phyloP scores from a whole-genome alignment of 2,888 invertebrate species.

The Thereva unica region DNA sequence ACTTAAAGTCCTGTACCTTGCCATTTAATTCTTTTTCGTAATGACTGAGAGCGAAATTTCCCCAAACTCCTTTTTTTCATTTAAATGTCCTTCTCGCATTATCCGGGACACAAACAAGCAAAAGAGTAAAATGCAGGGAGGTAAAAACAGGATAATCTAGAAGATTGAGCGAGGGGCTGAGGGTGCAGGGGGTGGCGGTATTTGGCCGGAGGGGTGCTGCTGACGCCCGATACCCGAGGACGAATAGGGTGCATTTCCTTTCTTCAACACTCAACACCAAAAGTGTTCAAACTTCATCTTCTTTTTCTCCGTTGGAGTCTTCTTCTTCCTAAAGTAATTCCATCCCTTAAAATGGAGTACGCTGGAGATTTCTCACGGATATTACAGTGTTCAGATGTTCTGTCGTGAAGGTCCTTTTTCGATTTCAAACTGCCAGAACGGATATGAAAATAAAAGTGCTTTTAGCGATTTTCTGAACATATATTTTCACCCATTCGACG shows the following conservation, averaged over 20 bases:
- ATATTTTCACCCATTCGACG: background rate
- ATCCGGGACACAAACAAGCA: background rate
- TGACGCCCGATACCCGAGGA: constrained; percentile 6
- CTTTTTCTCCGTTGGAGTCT: background rate
- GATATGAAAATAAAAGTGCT: constrained; percentile 41
- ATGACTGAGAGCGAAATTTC: constrained; percentile 27
- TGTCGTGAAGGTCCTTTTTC: constrained; percentile 24
- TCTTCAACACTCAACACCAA: constrained; percentile 37
- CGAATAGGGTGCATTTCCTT: constrained; percentile 37
- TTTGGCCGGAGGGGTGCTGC: too few species aligned
- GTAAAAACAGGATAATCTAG: constrained; percentile 17
- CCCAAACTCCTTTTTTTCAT: constrained; percentile 18
- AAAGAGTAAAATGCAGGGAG: constrained; percentile 7
- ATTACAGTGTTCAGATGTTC: constrained; percentile 32
- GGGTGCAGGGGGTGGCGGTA: too few species aligned
- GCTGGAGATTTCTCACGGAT: constrained; percentile 30
- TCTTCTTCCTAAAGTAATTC: constrained; percentile 9
- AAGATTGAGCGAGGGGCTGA: constrained; percentile 11
- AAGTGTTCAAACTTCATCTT: constrained; percentile 39
- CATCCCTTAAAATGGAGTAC: constrained; percentile 17
- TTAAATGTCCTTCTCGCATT: constrained; percentile 15
- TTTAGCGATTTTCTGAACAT: constrained; percentile 39
- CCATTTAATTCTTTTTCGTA: constrained; percentile 34
- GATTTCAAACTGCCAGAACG: constrained; percentile 35
- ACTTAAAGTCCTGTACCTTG: constrained; percentile 24